Evolutionary conservation across 2,797 vertebrate genomes (phyloP), one percentile per base, ranked within the genome.

Genomic region (Hippoglossus hippoglossus): DNA sequence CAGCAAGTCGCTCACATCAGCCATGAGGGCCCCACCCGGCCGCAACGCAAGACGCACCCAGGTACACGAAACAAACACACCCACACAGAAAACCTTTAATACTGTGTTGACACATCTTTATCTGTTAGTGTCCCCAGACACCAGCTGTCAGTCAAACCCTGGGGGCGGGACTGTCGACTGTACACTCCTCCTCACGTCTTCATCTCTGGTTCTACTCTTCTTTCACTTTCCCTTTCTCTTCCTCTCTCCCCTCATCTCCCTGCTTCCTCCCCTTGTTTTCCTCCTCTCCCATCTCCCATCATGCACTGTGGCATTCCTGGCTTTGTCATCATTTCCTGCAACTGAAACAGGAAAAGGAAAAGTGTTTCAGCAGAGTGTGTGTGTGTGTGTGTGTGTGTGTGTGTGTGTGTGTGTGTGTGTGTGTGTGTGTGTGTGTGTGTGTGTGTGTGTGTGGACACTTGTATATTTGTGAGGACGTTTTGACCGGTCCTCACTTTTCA

Each of bases 11-110:
- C 61, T 86, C 69, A 90, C 94, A 34, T 72, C 77, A 1, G 87
- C 92, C 63, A 85, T 86, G 83, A 87, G 90, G 63, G 88, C 91
- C 0, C 86, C 91, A 1, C 94, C 94, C 34, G 91, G 94, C 84
- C 94, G 96, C 56, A 96, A 94, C 75, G 95, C 95, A 75, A 93
- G 96, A 79, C 96, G 96, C 80, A 96, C 89, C 86, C 96, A 96
- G 95, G 96, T 97, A 92, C 24, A 2, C 13, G 18, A 47, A 49
- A 24, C n/a, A 51, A 22, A 51, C 50, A 50, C 49, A 5, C 3
- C n/a, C 49, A 36, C 34, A 36, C 34, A 36, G 10, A n/a, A 15
- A 49, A 15, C 41, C 41, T 16, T 4, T 18, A 18, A 15, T 1
- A 13, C 39, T 13, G 39, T 15, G 41, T 44, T 18, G 16, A 44